Percentiles rank a stretch among this genome's conserved stretches.
These are phyloP conservation scores for Chromis chromis DNA, from an alignment of 2,797 vertebrate species.

Conservation along the genomic window DNA sequence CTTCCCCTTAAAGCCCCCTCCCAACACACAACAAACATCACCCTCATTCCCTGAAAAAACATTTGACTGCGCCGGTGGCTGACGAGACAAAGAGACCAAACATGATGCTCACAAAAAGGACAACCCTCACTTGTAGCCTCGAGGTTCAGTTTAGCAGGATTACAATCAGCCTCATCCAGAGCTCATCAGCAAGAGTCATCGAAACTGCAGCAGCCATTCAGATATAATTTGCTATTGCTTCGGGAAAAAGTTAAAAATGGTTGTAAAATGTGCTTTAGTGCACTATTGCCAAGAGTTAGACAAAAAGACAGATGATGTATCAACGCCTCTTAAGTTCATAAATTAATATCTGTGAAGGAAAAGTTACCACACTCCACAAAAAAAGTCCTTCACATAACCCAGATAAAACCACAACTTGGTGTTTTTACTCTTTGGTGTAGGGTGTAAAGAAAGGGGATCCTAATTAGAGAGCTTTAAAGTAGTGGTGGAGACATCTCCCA, in stretches of 20 bases:
- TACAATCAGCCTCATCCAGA: conserved; percentile 21
- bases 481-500: not conserved
- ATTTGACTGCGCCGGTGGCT: conserved; percentile 59
- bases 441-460: not conserved
- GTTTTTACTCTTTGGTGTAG: not conserved
- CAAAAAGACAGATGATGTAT: not conserved
- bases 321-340: not conserved
- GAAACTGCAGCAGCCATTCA: not conserved
- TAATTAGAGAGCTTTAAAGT: no score
- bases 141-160: conserved; percentile 21
- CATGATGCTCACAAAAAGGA: conserved; percentile 62
- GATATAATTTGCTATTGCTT: not conserved
- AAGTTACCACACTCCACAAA: not conserved
- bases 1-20: conserved; percentile 26
- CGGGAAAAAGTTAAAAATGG: not conserved
- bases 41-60: conserved; percentile 72
- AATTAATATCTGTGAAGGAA: not conserved
- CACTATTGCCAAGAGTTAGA: not conserved
- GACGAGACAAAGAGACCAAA: conserved; percentile 73
- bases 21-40: conserved; percentile 77
- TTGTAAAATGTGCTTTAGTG: not conserved
- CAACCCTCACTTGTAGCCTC: conserved; percentile 13
- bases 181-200: conserved; percentile 10
- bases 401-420: not conserved
- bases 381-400: not conserved